Conservation (phyloP, 2,113 vertebrate genomes). For the Pogona vitticeps region DNA sequence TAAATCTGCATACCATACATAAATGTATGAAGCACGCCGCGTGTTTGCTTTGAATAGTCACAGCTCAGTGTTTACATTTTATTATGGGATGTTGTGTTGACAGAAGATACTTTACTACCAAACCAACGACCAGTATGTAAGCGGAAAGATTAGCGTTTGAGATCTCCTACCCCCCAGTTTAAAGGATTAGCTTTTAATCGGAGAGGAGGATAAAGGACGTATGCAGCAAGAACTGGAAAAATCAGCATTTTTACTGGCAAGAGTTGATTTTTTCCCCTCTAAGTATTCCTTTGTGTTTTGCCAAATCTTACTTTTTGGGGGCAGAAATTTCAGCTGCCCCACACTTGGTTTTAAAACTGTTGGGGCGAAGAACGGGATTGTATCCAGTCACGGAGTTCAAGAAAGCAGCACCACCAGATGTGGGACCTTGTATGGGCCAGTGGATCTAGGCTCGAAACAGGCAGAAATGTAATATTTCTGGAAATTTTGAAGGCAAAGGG, state of each 20-base stretch:
- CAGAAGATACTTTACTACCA: conserved; percentile 8
- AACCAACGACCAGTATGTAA: conserved; percentile 12
- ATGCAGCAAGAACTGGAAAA: background rate
- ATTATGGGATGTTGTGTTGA: conserved; percentile 2
- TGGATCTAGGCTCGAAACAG: too few species aligned
- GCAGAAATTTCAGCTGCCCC: too few species aligned
- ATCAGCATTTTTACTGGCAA: background rate
- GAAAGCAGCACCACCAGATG: too few species aligned
- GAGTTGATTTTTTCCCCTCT: conserved; percentile 18
- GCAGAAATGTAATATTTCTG: too few species aligned
- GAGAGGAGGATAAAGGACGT: background rate
- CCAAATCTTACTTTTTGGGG: background rate
- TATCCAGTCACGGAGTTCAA: too few species aligned
- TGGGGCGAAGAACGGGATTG: too few species aligned
- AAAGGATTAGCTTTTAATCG: background rate
- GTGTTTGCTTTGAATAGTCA: background rate
- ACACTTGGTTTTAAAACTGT: too few species aligned
- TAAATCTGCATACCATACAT: conserved; percentile 9
- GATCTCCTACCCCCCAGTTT: background rate
- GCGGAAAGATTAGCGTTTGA: background rate
- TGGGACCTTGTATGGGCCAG: too few species aligned
- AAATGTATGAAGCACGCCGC: background rate
- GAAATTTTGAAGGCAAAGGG: too few species aligned
- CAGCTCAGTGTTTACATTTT: background rate
- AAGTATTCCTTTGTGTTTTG: background rate